Evolutionary conservation across 2,888 invertebrate genomes (phyloP).

Genomic region (Orgyia antiqua): DNA sequence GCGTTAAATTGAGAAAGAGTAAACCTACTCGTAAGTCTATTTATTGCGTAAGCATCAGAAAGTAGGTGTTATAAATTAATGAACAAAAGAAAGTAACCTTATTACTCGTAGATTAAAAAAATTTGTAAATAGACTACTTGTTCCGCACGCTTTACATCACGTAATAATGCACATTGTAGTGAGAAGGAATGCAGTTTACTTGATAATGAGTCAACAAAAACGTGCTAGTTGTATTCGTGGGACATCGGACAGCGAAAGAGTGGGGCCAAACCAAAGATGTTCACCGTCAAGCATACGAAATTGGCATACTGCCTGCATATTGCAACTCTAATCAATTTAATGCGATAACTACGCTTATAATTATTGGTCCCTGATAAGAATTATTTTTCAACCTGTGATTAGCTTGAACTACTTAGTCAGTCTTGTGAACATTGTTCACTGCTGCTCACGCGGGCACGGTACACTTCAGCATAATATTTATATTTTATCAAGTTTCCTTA

Average conservation of each 20-base stretch:
- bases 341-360: conserved; percentile 42
- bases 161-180: conserved; percentile 27
- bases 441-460: conserved; percentile 22
- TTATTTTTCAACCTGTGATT: conserved; percentile 37
- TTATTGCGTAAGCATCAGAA: too few relatives aligned
- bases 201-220: background rate
- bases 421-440: conserved; percentile 35
- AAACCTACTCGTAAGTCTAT: too few relatives aligned
- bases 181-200: conserved; percentile 32
- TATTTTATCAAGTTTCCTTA: background rate
- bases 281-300: conserved; percentile 12
- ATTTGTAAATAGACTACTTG: conserved; percentile 3
- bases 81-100: too few relatives aligned
- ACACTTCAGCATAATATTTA: conserved; percentile 1
- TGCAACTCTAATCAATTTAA: conserved; percentile 40
- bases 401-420: conserved; percentile 40
- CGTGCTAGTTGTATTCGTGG: too few relatives aligned
- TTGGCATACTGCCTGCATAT: conserved; percentile 27
- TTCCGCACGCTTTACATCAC: conserved; percentile 15
- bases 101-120: too few relatives aligned
- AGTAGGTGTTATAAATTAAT: too few relatives aligned
- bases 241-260: too few relatives aligned
- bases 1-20: too few relatives aligned
- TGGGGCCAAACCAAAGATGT: too few relatives aligned
- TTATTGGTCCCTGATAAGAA: conserved; percentile 50